Evolutionary conservation across 37 sponge, comb jelly and placozoan species (phyloP).

Genomic region (Halisarca cf. caerulea): DNA sequence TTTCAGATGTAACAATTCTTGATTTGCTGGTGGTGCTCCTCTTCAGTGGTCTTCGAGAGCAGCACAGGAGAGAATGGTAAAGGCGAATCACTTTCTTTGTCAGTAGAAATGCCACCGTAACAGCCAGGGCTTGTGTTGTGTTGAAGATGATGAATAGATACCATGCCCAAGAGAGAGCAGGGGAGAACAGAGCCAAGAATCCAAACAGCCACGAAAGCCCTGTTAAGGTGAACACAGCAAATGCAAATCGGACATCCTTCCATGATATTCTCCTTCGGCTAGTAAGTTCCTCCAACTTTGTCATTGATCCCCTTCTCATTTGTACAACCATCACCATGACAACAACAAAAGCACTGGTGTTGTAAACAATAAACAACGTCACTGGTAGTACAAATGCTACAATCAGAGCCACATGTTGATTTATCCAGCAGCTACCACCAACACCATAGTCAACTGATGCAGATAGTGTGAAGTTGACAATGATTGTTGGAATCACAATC

Average conservation of each 20-base stretch:
- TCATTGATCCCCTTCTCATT: background rate
- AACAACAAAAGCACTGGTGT: background rate
- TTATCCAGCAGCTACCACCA: constrained; percentile 59
- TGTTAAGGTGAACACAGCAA: constrained; percentile 24
- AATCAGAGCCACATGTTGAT: constrained; percentile 24
- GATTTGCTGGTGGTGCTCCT: no score
- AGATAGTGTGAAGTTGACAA: constrained; percentile 36
- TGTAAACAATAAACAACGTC: constrained; percentile 26
- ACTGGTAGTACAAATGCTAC: constrained; percentile 45
- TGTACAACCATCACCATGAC: background rate
- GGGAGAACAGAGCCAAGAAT: constrained; percentile 26
- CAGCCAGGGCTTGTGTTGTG: constrained; percentile 40
- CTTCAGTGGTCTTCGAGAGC: no score
- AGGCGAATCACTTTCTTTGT: constrained; percentile 25
- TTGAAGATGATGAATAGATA: constrained; percentile 58
- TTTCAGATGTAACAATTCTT: no score
- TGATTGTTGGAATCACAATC: constrained; percentile 16
- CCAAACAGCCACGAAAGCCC: constrained; percentile 67
- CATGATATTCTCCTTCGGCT: background rate
- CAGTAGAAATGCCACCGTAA: constrained; percentile 31
- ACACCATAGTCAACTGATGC: constrained; percentile 28
- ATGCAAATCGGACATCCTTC: constrained; percentile 14
- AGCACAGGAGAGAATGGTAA: background rate
- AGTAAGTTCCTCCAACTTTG: no score
- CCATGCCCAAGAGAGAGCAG: constrained; percentile 33